Base-by-base conservation (phyloP, 2,888 invertebrate genomes). In the Hoplodrina ambigua region DNA sequence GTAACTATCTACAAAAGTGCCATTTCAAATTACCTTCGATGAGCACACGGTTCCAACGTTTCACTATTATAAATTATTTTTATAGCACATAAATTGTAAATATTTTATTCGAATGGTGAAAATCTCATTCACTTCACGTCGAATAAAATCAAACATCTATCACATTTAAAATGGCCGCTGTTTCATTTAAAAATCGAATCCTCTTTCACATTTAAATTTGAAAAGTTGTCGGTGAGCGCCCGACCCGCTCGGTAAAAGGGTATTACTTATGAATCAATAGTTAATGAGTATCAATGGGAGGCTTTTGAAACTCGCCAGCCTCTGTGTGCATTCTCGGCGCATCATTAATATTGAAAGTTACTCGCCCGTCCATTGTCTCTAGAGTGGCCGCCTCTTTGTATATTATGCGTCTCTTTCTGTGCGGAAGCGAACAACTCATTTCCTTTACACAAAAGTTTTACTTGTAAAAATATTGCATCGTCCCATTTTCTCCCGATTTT, bases 211-310 rank as follows among this genome's bases (percentile, higher is more conserved):
- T 94, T 94, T 92, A 93, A 94, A 94, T 94, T 93, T 93, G 89
- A 92, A 94, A 94, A 94, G 92, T 93, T 93, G 91, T 90, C 88
- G 90, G 89, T 86, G 80, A 83, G 87, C 88, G 88, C 85, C 85
- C 87, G 87, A 86, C 84, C 89, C 84, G 88, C 85, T 90, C 90
- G 91, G 92, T 92, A 92, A 94, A 94, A 94, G 93, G 92, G 94
- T 94, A 95, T 95, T 95, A 95, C 94, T 95, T 95, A 95, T 95
- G 94, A 95, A 94, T 95, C 94, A 94, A 96, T 96, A 95, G 92
- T 93, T 94, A 95, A 95, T 95, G 94, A 95, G 94, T 94, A 94
- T 94, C 95, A 93, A 94, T 94, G 90, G 92, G 88, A 89, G 91
- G 92, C 94, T 93, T 94, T 94, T 93, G 92, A 93, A 93, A 91